phyloP scores from a whole-genome alignment of 2,888 invertebrate genomes.

The Microctonus brassicae region DNA sequence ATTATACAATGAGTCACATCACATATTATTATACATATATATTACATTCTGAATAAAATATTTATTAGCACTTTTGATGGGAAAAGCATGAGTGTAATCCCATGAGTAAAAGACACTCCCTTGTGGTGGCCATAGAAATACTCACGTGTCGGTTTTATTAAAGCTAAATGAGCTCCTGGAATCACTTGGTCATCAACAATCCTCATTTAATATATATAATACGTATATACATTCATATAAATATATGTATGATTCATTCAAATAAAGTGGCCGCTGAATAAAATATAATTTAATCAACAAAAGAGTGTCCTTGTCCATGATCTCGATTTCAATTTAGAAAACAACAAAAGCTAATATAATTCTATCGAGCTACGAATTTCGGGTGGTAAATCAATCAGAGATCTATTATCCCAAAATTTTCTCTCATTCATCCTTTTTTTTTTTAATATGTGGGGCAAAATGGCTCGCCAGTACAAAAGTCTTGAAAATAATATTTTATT shows the following conservation, averaged over 20 bases:
- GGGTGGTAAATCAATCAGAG: constrained; percentile 20
- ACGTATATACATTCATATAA: not conserved
- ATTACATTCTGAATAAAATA: constrained; percentile 9
- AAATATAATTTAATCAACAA: constrained; percentile 4
- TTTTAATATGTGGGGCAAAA: not conserved
- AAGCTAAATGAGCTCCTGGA: constrained; percentile 14
- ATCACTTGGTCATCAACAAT: constrained; percentile 2
- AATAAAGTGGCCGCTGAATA: constrained; percentile 4
- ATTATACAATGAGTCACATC: not conserved
- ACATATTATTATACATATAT: not conserved
- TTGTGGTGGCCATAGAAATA: constrained; percentile 2
- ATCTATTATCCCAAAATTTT: constrained; percentile 23
- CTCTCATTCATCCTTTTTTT: not conserved
- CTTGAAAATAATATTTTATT: too few species aligned
- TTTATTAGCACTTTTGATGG: constrained; percentile 11
- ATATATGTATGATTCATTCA: not conserved
- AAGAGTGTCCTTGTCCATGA: constrained; percentile 5
- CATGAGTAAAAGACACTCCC: constrained; percentile 15
- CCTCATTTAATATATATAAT: not conserved
- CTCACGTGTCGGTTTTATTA: constrained; percentile 27
- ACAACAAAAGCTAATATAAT: constrained; percentile 12
- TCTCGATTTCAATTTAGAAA: constrained; percentile 15
- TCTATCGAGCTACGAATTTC: constrained; percentile 5
- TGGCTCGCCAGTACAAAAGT: too few species aligned
- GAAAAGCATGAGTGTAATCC: constrained; percentile 4